Conservation (phyloP, 2,113 vertebrate species). For the Cynopterus brachyotis region DNA sequence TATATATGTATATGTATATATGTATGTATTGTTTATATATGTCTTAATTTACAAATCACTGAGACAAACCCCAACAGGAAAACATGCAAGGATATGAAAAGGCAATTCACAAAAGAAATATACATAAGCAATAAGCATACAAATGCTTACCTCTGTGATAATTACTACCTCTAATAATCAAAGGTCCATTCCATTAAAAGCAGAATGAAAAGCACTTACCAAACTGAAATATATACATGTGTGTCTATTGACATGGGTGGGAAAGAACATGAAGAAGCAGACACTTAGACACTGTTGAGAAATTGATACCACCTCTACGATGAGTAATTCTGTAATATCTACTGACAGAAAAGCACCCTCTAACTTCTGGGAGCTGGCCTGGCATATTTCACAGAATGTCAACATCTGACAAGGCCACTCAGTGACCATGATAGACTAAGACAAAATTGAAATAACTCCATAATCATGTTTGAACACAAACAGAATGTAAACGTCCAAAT, state of each 20-base stretch:
- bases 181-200: background rate
- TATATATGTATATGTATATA: background rate
- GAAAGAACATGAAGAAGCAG: background rate
- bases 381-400: background rate
- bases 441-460: background rate
- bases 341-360: background rate
- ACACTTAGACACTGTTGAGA: background rate
- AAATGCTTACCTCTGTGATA: background rate
- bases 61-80: background rate
- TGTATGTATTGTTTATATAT: background rate
- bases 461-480: background rate
- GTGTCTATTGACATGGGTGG: background rate
- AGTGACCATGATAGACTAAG: background rate
- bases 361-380: background rate
- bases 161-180: background rate
- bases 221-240: background rate
- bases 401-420: background rate
- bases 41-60: background rate
- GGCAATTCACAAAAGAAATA: constrained; percentile 35
- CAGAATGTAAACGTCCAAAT: background rate
- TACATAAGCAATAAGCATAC: background rate
- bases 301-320: background rate
- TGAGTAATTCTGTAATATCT: background rate
- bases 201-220: constrained; percentile 1
- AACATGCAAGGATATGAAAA: background rate